phyloP scores from a whole-genome alignment of 1,140 invertebrate species.

The Cydia fagiglandana region DNA sequence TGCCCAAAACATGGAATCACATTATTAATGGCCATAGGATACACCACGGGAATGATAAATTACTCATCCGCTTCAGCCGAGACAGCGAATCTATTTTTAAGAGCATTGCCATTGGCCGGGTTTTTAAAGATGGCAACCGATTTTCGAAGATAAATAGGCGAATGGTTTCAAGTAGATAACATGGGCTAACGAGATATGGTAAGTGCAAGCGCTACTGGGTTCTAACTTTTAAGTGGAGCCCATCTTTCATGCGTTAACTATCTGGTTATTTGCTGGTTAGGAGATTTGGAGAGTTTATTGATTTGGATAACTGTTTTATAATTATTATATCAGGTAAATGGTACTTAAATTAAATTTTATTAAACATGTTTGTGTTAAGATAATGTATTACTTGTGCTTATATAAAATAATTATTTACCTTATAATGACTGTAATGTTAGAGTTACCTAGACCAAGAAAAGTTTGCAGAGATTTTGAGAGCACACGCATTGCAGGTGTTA shows the following conservation, averaged over 20 bases:
- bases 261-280: slow-evolving; percentile 46
- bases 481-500: too few relatives aligned
- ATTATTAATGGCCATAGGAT: slow-evolving; percentile 50
- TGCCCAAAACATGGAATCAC: slow-evolving; percentile 21
- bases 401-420: too few relatives aligned
- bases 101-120: slow-evolving; percentile 64
- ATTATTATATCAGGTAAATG: too few relatives aligned
- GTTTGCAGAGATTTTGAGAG: too few relatives aligned
- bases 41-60: slow-evolving; percentile 61
- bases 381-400: too few relatives aligned
- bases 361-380: too few relatives aligned
- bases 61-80: slow-evolving; percentile 56
- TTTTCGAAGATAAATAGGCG: slow-evolving; percentile 69
- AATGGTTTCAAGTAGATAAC: slow-evolving; percentile 54
- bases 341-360: too few relatives aligned
- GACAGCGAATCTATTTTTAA: slow-evolving; percentile 65
- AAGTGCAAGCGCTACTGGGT: slow-evolving; percentile 58
- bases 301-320: too few relatives aligned
- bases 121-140: slow-evolving; percentile 65
- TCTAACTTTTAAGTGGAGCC: slow-evolving; percentile 44
- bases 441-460: too few relatives aligned
- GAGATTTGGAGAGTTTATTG: not conserved
- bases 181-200: slow-evolving; percentile 48
- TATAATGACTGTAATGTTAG: too few relatives aligned
- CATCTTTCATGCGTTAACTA: slow-evolving; percentile 69